Conservation (phyloP, 2,113 vertebrate species). For the Clarias batrachus region DNA sequence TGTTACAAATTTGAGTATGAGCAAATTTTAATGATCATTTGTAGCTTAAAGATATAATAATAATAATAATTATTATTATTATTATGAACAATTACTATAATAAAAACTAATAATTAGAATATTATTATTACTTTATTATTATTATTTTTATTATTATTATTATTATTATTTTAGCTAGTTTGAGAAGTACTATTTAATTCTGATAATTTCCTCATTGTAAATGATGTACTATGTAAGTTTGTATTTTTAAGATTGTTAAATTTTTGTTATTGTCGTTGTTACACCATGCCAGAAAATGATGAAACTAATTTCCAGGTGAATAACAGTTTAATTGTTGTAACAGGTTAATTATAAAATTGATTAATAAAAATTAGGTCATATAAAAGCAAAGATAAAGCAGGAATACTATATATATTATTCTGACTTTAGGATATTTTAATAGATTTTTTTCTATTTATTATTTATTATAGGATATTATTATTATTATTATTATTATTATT, state of each 20-base stretch:
- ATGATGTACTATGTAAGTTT: not conserved
- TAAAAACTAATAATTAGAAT: too few relatives aligned
- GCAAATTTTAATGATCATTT: not conserved
- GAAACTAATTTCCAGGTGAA: not conserved
- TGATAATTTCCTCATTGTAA: not conserved
- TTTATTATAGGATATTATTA: not conserved
- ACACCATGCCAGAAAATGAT: not conserved
- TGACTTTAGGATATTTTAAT: not conserved
- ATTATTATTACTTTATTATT: too few relatives aligned
- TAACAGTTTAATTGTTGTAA: not conserved
- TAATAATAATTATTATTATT: not conserved
- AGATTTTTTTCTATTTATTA: not conserved
- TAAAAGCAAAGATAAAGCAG: not conserved
- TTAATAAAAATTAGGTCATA: not conserved
- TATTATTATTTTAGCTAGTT: not conserved
- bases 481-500: not conserved
- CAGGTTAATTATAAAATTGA: not conserved
- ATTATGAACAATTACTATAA: not conserved
- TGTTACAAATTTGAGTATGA: not conserved
- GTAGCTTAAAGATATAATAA: not conserved
- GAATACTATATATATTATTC: not conserved
- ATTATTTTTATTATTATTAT: not conserved
- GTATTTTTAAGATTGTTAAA: not conserved
- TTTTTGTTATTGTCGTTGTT: not conserved
- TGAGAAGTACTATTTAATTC: too few relatives aligned